Conservation (phyloP, 2,113 vertebrate species). For the Zapus hudsonius region DNA sequence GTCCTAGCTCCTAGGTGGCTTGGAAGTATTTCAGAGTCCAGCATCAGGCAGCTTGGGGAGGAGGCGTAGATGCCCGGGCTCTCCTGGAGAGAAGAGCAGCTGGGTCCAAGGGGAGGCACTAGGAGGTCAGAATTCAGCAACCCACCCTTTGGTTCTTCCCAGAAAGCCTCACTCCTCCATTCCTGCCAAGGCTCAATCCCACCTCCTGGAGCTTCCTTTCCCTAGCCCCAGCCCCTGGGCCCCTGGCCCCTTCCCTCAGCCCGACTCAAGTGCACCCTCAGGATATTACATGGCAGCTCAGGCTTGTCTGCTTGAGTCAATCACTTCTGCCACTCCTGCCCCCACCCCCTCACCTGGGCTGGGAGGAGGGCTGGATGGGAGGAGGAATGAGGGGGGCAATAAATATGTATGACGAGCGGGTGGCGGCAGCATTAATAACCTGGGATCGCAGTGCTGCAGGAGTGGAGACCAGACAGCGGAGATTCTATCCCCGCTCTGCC, state of each 20-base stretch:
- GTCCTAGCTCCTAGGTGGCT: neutral
- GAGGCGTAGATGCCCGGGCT: neutral
- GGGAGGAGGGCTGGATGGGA: slow-evolving; percentile 67
- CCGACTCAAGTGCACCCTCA: neutral
- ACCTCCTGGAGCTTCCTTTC: neutral
- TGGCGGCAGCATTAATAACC: slow-evolving; percentile 77
- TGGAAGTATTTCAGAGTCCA: neutral
- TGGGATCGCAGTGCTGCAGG: slow-evolving; percentile 51
- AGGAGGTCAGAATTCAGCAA: slow-evolving; percentile 8
- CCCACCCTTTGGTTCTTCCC: neutral
- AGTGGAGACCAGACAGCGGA: slow-evolving; percentile 56
- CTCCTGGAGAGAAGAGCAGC: neutral
- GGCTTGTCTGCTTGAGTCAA: slow-evolving; percentile 52
- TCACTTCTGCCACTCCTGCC: neutral
- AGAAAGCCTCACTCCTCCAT: neutral
- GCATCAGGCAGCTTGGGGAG: neutral
- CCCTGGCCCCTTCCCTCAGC: rapidly evolving
- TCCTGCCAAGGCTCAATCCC: neutral
- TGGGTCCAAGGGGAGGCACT: neutral
- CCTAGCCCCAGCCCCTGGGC: neutral
- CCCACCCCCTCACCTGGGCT: slow-evolving; percentile 56
- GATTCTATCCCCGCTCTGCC: slow-evolving; percentile 57
- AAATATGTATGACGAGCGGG: slow-evolving; percentile 69
- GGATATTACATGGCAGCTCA: slow-evolving; percentile 19
- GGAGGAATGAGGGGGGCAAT: slow-evolving; percentile 61